phyloP scores from a whole-genome alignment of 2,888 invertebrate genomes.

The Heliconius ismenius region DNA sequence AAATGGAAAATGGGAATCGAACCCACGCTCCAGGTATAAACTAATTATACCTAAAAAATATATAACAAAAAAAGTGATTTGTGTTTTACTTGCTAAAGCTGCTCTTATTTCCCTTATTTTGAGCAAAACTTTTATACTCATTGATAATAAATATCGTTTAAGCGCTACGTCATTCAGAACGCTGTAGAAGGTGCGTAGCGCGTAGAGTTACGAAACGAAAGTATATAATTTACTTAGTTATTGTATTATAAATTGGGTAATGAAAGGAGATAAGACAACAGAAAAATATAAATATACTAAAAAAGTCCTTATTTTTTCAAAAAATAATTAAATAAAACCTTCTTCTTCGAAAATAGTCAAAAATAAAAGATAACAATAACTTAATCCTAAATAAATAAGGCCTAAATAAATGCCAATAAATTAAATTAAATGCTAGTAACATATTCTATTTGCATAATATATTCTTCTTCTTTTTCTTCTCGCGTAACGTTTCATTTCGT shows the following conservation, averaged over 20 bases:
- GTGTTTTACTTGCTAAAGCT: too few relatives aligned
- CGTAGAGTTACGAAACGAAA: background rate
- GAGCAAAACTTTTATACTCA: background rate
- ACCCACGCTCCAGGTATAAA: too few relatives aligned
- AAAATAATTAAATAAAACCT: background rate
- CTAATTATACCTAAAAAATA: too few relatives aligned
- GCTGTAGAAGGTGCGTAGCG: conserved; percentile 14
- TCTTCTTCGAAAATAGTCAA: background rate
- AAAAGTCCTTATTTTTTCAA: background rate
- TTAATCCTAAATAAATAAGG: too few relatives aligned
- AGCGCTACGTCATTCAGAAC: background rate
- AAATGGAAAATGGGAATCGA: too few relatives aligned
- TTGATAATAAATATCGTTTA: background rate
- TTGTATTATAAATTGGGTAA: background rate
- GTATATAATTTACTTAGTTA: background rate
- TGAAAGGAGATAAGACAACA: background rate
- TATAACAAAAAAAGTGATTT: too few relatives aligned
- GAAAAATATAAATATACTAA: background rate
- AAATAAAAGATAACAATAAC: background rate
- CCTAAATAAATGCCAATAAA: too few relatives aligned
- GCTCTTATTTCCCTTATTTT: too few relatives aligned
- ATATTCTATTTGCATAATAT: too few relatives aligned
- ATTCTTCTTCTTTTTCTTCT: too few relatives aligned
- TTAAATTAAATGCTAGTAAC: too few relatives aligned
- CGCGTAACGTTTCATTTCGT: too few relatives aligned